phyloP scores from a whole-genome alignment of 2,888 invertebrate species.

The Aphodius granarius region DNA sequence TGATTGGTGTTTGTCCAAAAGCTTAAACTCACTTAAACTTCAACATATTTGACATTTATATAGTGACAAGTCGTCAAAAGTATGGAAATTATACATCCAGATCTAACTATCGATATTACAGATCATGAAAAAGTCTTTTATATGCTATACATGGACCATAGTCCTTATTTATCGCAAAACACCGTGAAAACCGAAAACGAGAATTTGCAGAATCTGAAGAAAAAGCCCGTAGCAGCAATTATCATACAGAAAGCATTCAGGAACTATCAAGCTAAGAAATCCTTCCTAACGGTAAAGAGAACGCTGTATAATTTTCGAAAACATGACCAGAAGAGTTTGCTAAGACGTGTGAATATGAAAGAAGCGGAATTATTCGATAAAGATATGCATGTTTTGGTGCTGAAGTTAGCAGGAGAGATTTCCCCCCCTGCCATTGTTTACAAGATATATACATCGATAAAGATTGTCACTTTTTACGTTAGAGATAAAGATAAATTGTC shows the following conservation, averaged over 20 bases:
- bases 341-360: conserved; percentile 28
- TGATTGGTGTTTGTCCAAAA: too few relatives aligned
- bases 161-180: conserved; percentile 27
- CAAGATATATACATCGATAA: conserved; percentile 35
- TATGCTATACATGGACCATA: conserved; percentile 35
- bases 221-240: conserved; percentile 22
- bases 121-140: conserved; percentile 31
- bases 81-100: conserved; percentile 3
- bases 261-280: conserved; percentile 26
- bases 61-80: not conserved
- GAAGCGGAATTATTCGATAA: conserved; percentile 39
- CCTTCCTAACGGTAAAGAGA: conserved; percentile 31
- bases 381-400: conserved; percentile 34
- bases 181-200: not conserved
- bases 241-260: conserved; percentile 35
- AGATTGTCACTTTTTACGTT: conserved; percentile 10
- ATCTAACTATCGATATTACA: not conserved
- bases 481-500: not conserved
- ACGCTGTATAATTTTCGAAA: conserved; percentile 27
- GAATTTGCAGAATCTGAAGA: not conserved
- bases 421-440: conserved; percentile 45
- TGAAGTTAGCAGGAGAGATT: conserved; percentile 39
- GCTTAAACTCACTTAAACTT: too few relatives aligned
- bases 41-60: too few relatives aligned
- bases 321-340: conserved; percentile 32